These are phyloP conservation scores for Theocolax elegans DNA, from an alignment of 1,140 invertebrate genomes.

Conservation along the genomic window DNA sequence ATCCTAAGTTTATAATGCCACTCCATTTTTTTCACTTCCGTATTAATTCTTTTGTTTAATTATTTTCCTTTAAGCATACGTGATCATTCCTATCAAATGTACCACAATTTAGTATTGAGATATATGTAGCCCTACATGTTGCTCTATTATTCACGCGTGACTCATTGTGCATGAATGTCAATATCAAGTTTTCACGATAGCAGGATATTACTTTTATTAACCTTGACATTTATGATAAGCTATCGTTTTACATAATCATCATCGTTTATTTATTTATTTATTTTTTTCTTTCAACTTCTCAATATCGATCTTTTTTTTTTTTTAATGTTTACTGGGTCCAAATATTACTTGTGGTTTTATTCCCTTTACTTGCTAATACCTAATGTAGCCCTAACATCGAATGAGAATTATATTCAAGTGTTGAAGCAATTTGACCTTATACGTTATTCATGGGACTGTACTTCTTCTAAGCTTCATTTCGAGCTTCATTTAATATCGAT, in stretches of 20 bases:
- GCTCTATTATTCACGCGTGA: slow-evolving; percentile 15
- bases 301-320: neutral
- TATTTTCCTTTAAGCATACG: slow-evolving; percentile 25
- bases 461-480: too few relatives aligned
- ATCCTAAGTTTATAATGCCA: slow-evolving; percentile 27
- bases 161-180: slow-evolving; percentile 12
- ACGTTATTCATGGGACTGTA: too few relatives aligned
- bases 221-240: slow-evolving; percentile 5
- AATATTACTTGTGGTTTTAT: too few relatives aligned
- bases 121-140: slow-evolving; percentile 1
- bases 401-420: neutral
- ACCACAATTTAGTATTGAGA: slow-evolving; percentile 25
- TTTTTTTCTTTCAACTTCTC: neutral
- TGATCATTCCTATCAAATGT: slow-evolving; percentile 39
- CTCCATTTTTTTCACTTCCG: too few relatives aligned
- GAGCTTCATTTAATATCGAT: too few relatives aligned
- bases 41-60: too few relatives aligned
- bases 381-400: slow-evolving; percentile 23
- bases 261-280: neutral
- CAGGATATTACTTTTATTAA: slow-evolving; percentile 7
- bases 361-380: neutral
- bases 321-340: neutral
- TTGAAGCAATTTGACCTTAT: too few relatives aligned
- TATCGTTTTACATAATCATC: too few relatives aligned
- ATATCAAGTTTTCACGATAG: neutral